Evolutionary conservation across 2,797 vertebrate species (phyloP).

Genomic region (Sparus aurata): DNA sequence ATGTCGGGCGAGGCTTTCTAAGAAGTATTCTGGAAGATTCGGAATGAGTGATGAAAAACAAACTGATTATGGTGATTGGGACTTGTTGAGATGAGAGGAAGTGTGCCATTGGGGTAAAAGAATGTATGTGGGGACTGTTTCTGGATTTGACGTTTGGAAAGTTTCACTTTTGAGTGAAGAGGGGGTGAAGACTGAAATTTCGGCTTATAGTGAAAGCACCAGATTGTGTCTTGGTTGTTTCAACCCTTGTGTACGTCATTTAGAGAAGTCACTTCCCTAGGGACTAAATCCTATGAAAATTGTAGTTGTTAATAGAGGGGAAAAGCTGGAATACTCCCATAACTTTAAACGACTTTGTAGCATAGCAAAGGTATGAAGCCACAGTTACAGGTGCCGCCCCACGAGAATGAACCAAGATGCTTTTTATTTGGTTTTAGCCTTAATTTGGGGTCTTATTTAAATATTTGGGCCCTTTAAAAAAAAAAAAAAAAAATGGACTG

Average conservation of each 20-base stretch:
- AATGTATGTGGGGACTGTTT: slow-evolving; percentile 51
- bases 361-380: slow-evolving; percentile 51
- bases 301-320: slow-evolving; percentile 42
- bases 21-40: slow-evolving; percentile 32
- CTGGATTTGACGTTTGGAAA: slow-evolving; percentile 48
- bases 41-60: slow-evolving; percentile 12
- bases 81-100: slow-evolving; percentile 23
- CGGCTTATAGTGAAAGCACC: slow-evolving; percentile 78
- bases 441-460: slow-evolving; percentile 70
- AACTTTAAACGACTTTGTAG: slow-evolving; percentile 59
- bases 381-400: slow-evolving; percentile 60
- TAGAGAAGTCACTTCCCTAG: slow-evolving; percentile 53
- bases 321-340: slow-evolving; percentile 52
- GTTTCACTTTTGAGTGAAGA: slow-evolving; percentile 61
- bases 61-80: neutral
- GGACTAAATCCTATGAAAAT: slow-evolving; percentile 41
- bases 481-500: slow-evolving; percentile 41
- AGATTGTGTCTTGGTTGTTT: slow-evolving; percentile 72
- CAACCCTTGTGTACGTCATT: slow-evolving; percentile 64
- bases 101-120: slow-evolving; percentile 13
- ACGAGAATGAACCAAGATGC: slow-evolving; percentile 55
- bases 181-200: slow-evolving; percentile 81
- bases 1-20: slow-evolving; percentile 14
- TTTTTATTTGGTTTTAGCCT: slow-evolving; percentile 77
- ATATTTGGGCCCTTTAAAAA: slow-evolving; percentile 15